A percentile compares a stretch with the other conserved stretches of the same genome.
Conservation (phyloP, 2,888 invertebrate genomes). For the Ennomos quercinarius region DNA sequence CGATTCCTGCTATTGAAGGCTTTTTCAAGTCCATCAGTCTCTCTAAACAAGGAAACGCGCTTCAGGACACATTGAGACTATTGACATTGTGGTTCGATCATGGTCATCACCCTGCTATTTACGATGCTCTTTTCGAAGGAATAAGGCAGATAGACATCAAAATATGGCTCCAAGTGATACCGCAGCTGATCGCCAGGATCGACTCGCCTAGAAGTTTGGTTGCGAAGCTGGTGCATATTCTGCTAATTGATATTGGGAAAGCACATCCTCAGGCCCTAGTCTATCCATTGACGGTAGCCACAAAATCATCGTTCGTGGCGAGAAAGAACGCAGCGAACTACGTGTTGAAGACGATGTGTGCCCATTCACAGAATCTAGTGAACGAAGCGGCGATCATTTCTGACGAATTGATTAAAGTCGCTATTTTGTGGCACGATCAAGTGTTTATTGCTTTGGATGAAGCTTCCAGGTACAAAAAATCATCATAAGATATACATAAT, state of each 20-base stretch:
- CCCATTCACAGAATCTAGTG: conserved; percentile 96
- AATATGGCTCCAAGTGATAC: conserved; percentile 99
- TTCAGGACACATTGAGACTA: conserved; percentile 97
- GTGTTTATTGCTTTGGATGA: conserved; percentile 92
- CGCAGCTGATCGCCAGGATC: conserved; percentile 98
- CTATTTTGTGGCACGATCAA: conserved; percentile 99
- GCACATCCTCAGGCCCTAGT: conserved; percentile 98
- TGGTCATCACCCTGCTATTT: conserved; percentile 96
- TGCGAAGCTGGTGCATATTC: conserved; percentile 95
- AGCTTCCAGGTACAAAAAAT: conserved; percentile 87
- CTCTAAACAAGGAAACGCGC: conserved; percentile 93
- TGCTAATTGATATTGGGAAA: conserved; percentile 98
- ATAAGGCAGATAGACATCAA: conserved; percentile 97
- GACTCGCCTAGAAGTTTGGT: conserved; percentile 96
- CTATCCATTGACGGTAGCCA: conserved; percentile 98
- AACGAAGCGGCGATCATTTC: conserved; percentile 97
- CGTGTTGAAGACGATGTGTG: conserved; percentile 97
- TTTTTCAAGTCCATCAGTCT: conserved; percentile 98
- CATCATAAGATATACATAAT: too few species aligned
- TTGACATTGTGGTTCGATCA: conserved; percentile 99
- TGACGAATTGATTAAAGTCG: conserved; percentile 98
- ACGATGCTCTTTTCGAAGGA: conserved; percentile 96
- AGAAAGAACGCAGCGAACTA: conserved; percentile 96
- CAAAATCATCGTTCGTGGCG: conserved; percentile 94
- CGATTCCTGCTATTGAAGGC: conserved; percentile 97